Conservation (phyloP, 2,888 invertebrate genomes). For the Isotomurus palustris region DNA sequence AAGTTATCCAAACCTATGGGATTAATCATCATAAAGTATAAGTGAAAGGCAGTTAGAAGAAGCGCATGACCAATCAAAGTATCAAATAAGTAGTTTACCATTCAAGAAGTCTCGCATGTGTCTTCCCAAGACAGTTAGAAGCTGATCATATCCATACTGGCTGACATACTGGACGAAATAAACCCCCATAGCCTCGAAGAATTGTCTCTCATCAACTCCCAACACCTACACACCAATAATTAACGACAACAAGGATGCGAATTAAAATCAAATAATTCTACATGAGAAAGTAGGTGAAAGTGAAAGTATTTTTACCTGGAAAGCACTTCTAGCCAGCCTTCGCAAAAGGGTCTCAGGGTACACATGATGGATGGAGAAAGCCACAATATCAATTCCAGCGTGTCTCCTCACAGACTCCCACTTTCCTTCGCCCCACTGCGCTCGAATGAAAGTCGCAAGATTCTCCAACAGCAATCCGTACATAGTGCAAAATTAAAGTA, state of each 20-base stretch:
- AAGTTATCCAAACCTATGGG: conserved; percentile 72
- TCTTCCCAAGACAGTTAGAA: conserved; percentile 80
- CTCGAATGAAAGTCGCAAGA: conserved; percentile 84
- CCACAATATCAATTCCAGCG: conserved; percentile 80
- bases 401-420: conserved; percentile 87
- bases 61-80: too few relatives aligned
- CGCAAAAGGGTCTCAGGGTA: conserved; percentile 87
- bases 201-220: conserved; percentile 78
- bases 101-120: conserved; percentile 95
- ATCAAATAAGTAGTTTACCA: conserved; percentile 53
- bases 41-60: not conserved
- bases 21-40: not conserved
- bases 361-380: conserved; percentile 79
- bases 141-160: conserved; percentile 90
- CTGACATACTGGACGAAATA: conserved; percentile 70
- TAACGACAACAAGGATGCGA: not conserved
- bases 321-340: conserved; percentile 76
- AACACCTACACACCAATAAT: conserved; percentile 61
- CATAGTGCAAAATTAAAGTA: conserved; percentile 65
- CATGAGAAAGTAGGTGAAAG: not conserved
- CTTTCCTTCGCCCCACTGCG: conserved; percentile 87
- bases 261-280: not conserved
- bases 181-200: conserved; percentile 91
- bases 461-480: conserved; percentile 94
- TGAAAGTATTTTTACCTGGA: conserved; percentile 62